A percentile compares a stretch with the other conserved stretches of the same genome.
Evolutionary conservation across 1,140 invertebrate species (phyloP).

Genomic region (Physella acuta): DNA sequence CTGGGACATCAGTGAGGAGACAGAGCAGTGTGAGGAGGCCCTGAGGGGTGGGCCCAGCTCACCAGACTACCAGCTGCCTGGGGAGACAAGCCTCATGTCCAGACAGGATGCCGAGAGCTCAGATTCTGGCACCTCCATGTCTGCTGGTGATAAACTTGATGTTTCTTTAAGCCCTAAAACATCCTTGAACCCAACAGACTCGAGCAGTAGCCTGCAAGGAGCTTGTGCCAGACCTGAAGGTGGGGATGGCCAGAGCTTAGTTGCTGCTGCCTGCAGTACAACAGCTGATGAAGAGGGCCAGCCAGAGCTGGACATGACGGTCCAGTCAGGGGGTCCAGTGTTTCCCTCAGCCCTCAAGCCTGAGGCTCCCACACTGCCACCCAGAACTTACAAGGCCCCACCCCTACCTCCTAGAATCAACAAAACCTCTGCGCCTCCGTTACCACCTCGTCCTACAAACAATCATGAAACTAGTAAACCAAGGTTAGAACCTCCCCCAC

Average conservation of each 20-base stretch:
- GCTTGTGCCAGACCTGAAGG: too few species aligned
- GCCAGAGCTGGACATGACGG: slow-evolving; percentile 22
- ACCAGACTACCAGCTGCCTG: not conserved
- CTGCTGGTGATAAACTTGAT: too few species aligned
- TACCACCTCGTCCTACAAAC: slow-evolving; percentile 39
- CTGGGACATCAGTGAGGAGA: slow-evolving; percentile 8
- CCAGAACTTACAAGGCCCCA: slow-evolving; percentile 47
- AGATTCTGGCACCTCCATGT: slow-evolving; percentile 31
- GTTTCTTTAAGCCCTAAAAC: too few species aligned
- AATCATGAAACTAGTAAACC: slow-evolving; percentile 13
- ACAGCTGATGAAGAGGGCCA: too few species aligned
- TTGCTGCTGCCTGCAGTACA: too few species aligned
- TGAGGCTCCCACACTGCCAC: slow-evolving; percentile 46
- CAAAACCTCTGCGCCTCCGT: slow-evolving; percentile 37
- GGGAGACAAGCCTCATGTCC: too few species aligned
- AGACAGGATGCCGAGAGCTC: slow-evolving; percentile 33
- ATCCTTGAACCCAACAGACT: too few species aligned
- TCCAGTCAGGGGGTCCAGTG: slow-evolving; percentile 16
- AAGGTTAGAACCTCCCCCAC: slow-evolving; percentile 34
- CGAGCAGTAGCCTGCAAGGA: too few species aligned
- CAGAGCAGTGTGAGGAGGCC: not conserved
- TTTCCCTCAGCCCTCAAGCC: slow-evolving; percentile 7
- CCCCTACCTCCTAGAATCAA: slow-evolving; percentile 25
- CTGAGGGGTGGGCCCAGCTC: not conserved
- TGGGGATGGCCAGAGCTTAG: too few species aligned